A percentile compares a stretch with the other conserved stretches of the same genome.
These are phyloP conservation scores for Nematolebias whitei DNA, from an alignment of 2,113 vertebrate species.

Conservation along the genomic window DNA sequence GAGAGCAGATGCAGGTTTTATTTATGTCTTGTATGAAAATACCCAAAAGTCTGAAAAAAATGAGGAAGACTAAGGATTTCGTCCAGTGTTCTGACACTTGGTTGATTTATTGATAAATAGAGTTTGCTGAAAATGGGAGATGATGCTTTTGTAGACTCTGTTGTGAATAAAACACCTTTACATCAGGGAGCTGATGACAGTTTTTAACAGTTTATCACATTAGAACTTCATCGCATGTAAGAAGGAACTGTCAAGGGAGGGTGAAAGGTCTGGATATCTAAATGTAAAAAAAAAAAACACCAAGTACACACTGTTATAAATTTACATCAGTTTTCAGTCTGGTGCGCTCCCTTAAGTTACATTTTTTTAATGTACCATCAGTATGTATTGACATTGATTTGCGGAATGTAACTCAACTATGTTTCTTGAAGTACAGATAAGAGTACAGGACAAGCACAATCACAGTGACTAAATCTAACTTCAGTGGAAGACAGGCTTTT, in stretches of 20 bases:
- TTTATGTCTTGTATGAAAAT: constrained; percentile 59
- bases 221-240: neutral
- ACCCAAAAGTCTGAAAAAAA: neutral
- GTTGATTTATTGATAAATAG: neutral
- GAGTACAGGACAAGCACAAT: constrained; percentile 5
- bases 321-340: neutral
- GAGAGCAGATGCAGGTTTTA: constrained; percentile 53
- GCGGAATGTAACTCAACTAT: constrained; percentile 1
- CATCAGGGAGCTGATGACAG: neutral
- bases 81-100: constrained; percentile 6
- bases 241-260: neutral
- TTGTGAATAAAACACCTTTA: neutral
- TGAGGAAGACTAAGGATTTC: neutral
- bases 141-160: neutral
- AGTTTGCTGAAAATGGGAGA: neutral
- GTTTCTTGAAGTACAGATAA: constrained; percentile 13
- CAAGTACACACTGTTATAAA: constrained; percentile 4
- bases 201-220: constrained; percentile 1
- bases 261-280: neutral
- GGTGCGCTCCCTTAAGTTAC: constrained; percentile 1
- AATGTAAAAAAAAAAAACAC: constrained; percentile 6
- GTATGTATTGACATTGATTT: neutral
- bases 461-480: constrained; percentile 19
- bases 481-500: constrained; percentile 34
- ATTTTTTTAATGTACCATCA: constrained; percentile 1